These are phyloP conservation scores for Amyelois transitella DNA, from an alignment of 1,140 invertebrate genomes.

Conservation along the genomic window DNA sequence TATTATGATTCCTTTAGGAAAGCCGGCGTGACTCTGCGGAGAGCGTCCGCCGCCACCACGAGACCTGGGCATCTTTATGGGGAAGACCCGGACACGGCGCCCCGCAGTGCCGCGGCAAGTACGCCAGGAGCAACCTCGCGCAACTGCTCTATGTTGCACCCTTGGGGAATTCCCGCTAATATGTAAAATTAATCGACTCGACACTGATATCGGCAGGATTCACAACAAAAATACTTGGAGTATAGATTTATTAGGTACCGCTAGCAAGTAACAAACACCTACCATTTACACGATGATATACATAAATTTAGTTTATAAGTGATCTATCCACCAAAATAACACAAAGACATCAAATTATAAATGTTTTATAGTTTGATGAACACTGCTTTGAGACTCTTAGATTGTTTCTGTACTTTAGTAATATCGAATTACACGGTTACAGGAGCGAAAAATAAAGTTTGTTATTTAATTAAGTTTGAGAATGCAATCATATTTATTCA, in stretches of 20 bases:
- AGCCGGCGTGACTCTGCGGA: slow-evolving; percentile 75
- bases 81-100: slow-evolving; percentile 81
- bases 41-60: slow-evolving; percentile 76
- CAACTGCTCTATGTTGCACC: slow-evolving; percentile 51
- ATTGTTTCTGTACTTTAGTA: too few relatives aligned
- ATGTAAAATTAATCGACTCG: too few relatives aligned
- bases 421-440: too few relatives aligned
- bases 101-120: slow-evolving; percentile 60
- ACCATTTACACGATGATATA: background rate
- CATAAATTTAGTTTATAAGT: background rate
- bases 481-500: too few relatives aligned
- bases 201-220: too few relatives aligned
- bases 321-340: background rate
- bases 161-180: slow-evolving; percentile 21
- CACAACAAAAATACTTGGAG: background rate
- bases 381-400: too few relatives aligned
- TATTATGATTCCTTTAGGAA: slow-evolving; percentile 40
- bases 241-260: background rate
- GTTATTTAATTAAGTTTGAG: too few relatives aligned
- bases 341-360: background rate
- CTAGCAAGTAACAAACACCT: background rate
- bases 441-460: too few relatives aligned
- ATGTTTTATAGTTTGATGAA: too few relatives aligned
- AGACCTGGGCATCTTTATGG: slow-evolving; percentile 80
- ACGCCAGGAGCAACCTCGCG: slow-evolving; percentile 56